Conservation (phyloP, 1,140 invertebrate genomes). For the Atopsyche davidsoni region DNA sequence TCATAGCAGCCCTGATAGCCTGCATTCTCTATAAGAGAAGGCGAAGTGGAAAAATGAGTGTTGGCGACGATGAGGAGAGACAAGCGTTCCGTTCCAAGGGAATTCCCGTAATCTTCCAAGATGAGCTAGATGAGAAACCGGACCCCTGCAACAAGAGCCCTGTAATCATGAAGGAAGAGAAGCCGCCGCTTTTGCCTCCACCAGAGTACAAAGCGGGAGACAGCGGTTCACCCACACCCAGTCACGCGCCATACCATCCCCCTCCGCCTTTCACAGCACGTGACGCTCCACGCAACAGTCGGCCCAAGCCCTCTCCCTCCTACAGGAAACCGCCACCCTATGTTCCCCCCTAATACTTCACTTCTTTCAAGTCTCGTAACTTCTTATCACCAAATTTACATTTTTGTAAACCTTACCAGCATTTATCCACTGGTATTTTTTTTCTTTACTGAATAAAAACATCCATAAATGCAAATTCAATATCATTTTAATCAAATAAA, state of each 20-base stretch:
- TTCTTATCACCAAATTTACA: too few species aligned
- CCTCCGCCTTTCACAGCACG: slow-evolving; percentile 74
- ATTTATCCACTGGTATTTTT: too few species aligned
- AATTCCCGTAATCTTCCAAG: slow-evolving; percentile 90
- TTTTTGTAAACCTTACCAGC: too few species aligned
- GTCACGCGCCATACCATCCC: slow-evolving; percentile 63
- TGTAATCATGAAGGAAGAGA: slow-evolving; percentile 88
- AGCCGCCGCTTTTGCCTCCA: slow-evolving; percentile 73
- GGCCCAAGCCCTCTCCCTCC: slow-evolving; percentile 74
- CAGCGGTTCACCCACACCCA: slow-evolving; percentile 37
- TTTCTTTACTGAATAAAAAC: too few species aligned
- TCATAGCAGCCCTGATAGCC: slow-evolving; percentile 80
- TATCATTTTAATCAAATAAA: too few species aligned
- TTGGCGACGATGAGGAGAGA: slow-evolving; percentile 69
- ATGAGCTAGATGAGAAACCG: slow-evolving; percentile 87
- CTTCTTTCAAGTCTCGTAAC: too few species aligned
- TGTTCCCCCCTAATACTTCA: slow-evolving; percentile 79
- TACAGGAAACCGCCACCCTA: slow-evolving; percentile 89
- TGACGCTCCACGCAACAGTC: slow-evolving; percentile 57
- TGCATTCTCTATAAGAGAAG: slow-evolving; percentile 81
- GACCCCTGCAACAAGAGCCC: slow-evolving; percentile 78
- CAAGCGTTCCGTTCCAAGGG: slow-evolving; percentile 83
- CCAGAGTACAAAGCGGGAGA: slow-evolving; percentile 49
- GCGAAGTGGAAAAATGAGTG: slow-evolving; percentile 60
- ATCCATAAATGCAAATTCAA: too few species aligned